Base-by-base conservation (phyloP, 2,797 vertebrate species). In the Cynopterus sphinx region DNA sequence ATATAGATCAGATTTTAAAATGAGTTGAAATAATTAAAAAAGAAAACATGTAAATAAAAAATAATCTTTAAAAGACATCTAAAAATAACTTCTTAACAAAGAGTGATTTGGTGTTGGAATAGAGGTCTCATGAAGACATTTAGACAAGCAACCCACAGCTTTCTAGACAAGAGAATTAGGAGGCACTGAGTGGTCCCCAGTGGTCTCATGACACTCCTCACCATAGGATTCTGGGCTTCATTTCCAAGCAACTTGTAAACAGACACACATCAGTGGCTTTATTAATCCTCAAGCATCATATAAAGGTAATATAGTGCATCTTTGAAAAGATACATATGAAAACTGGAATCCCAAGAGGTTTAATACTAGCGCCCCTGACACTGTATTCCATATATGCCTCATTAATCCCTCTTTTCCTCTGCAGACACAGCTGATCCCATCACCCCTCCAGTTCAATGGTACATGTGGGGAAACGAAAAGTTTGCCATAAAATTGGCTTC, bases 1-100 rank as follows among this genome's bases (percentile, higher is more conserved):
- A n/a, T 31, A 11, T 81, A 17, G 36, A 65, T 74, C 19, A 51
- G 9, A 68, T 79, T 91, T 93, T 95, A 78, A 93, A 95, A 93
- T 65, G 53, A 31, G 16, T 53, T 93, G 55, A 91, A 94, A 87
- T 10, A 49, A 16, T 49, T 49, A 49, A 49, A 49, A 15, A 49
- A 49, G 49, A 49, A 49, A 13, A 46, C 46, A 46, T 46, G 46
- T 46, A 46, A 49, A 49, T 49, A 49, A 49, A 49, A 49, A 49
- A 49, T 49, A 17, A 49, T 49, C 16, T 5, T 5, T 16, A 49
- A 5, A 49, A 16, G 49, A 49, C 49, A 49, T 49, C 16, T 49
- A 49, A 49, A 70, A 84, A 24, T 24, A 33, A 86, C 24, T 86
- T 82, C 83, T 88, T 65, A 28, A 61, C 71, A 57, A 70, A 82